A percentile compares a stretch with the other conserved stretches of the same genome.
phyloP scores from a whole-genome alignment of 2,888 invertebrate genomes.

The Spatulosminthurus flaviceps region DNA sequence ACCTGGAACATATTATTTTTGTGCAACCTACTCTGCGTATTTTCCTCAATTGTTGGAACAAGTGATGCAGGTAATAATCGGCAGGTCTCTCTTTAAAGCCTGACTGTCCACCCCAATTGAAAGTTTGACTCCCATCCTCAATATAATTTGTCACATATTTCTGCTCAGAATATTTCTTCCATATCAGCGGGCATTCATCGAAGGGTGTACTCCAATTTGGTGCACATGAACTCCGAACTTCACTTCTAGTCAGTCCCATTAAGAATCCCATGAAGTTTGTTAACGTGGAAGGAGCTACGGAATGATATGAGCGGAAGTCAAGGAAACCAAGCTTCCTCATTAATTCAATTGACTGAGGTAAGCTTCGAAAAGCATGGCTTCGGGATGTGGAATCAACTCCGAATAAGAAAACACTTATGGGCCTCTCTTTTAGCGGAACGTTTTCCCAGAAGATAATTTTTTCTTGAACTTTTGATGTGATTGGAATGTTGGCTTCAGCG shows the following conservation, averaged over 20 bases:
- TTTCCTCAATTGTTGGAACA: constrained; percentile 69
- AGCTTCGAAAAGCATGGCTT: constrained; percentile 77
- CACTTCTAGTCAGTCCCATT: constrained; percentile 71
- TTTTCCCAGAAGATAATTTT: constrained; percentile 39
- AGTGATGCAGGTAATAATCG: constrained; percentile 82
- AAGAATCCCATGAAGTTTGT: constrained; percentile 86
- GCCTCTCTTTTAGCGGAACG: neutral
- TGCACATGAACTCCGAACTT: constrained; percentile 56
- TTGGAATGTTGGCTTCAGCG: constrained; percentile 19
- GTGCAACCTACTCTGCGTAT: neutral
- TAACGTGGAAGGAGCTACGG: constrained; percentile 72
- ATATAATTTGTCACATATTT: constrained; percentile 82
- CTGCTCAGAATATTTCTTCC: constrained; percentile 76
- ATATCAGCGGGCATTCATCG: constrained; percentile 78
- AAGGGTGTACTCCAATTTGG: constrained; percentile 66
- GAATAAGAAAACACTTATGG: constrained; percentile 68
- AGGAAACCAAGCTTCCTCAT: constrained; percentile 76
- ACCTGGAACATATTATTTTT: no score
- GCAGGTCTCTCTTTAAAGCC: constrained; percentile 79
- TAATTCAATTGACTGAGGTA: constrained; percentile 77
- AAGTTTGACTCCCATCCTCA: constrained; percentile 79
- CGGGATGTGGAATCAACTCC: constrained; percentile 88
- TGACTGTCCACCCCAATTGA: constrained; percentile 74
- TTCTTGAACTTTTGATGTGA: neutral
- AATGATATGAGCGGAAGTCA: constrained; percentile 76